phyloP scores from a whole-genome alignment of 2,888 invertebrate species.

The Papilio protenor region DNA sequence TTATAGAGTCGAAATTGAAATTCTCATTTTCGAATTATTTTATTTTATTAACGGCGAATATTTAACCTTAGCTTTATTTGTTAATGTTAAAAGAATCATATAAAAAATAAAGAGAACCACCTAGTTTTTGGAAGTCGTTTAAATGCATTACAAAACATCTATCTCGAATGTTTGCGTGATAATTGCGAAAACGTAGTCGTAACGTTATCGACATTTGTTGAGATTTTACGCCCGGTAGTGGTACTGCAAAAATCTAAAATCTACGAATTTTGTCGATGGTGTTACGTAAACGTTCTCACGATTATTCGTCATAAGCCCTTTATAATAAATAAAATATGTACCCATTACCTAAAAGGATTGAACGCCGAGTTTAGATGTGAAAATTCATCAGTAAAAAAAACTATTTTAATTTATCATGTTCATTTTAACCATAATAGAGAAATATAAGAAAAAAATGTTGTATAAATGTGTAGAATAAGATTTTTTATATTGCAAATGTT shows the following conservation, averaged over 20 bases:
- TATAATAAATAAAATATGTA: too few species aligned
- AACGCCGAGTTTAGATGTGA: neutral
- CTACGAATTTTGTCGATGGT: too few species aligned
- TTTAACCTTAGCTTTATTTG: slow-evolving; percentile 32
- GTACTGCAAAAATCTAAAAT: too few species aligned
- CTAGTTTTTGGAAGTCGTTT: neutral
- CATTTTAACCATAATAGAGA: neutral
- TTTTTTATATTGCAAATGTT: slow-evolving; percentile 25
- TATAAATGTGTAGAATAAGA: slow-evolving; percentile 27
- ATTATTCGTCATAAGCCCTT: too few species aligned
- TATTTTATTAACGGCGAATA: slow-evolving; percentile 24
- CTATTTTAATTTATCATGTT: neutral
- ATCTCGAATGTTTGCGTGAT: too few species aligned
- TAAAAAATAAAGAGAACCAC: neutral
- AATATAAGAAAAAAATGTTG: neutral
- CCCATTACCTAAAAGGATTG: too few species aligned
- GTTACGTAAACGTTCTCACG: too few species aligned
- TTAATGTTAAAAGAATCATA: neutral
- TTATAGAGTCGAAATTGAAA: slow-evolving; percentile 13
- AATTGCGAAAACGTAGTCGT: too few species aligned
- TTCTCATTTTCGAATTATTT: slow-evolving; percentile 7
- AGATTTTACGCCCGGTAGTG: too few species aligned
- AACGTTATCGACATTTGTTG: too few species aligned
- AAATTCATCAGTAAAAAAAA: neutral
- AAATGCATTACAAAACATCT: too few species aligned